Evolutionary conservation across 2,888 invertebrate species (phyloP).

Genomic region (Leptura quadrifasciata): DNA sequence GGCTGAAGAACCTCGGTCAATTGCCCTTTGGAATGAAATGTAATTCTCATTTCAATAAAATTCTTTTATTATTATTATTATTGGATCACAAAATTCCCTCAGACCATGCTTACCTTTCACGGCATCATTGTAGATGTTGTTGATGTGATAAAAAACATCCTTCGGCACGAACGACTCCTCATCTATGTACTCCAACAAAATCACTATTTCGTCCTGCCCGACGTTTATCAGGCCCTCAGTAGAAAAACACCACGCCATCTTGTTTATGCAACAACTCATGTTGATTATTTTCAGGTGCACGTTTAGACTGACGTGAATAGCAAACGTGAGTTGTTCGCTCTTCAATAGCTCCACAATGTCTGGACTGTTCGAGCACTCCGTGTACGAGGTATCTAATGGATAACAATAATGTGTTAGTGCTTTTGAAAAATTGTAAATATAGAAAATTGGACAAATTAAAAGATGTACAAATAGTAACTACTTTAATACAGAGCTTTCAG

Average conservation of each 20-base stretch:
- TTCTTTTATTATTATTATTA: too few species aligned
- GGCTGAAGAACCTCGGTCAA: too few species aligned
- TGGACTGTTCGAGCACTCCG: constrained; percentile 76
- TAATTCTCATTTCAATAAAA: too few species aligned
- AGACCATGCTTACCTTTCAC: constrained; percentile 74
- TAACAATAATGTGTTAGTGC: too few species aligned
- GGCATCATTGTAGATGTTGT: constrained; percentile 82
- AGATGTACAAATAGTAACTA: too few species aligned
- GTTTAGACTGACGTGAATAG: constrained; percentile 84
- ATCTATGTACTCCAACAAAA: constrained; percentile 82
- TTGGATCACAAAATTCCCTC: too few species aligned
- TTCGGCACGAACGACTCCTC: constrained; percentile 80
- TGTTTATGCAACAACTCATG: constrained; percentile 76
- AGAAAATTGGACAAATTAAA: too few species aligned
- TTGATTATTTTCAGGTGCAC: constrained; percentile 84
- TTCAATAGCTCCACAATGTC: constrained; percentile 77
- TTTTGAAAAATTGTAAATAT: too few species aligned
- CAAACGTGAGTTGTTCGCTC: constrained; percentile 82
- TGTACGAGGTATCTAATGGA: constrained; percentile 75
- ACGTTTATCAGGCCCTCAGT: constrained; percentile 86
- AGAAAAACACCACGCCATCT: constrained; percentile 85
- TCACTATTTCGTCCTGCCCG: constrained; percentile 88
- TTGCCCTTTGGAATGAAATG: too few species aligned
- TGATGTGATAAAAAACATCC: constrained; percentile 85
- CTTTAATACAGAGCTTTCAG: too few species aligned